Evolutionary conservation across 30 jellyfish, hydroid and myxozoan species (phyloP), one percentile per base, ranked within the genome.

Genomic region (Clytia hemisphaerica): DNA sequence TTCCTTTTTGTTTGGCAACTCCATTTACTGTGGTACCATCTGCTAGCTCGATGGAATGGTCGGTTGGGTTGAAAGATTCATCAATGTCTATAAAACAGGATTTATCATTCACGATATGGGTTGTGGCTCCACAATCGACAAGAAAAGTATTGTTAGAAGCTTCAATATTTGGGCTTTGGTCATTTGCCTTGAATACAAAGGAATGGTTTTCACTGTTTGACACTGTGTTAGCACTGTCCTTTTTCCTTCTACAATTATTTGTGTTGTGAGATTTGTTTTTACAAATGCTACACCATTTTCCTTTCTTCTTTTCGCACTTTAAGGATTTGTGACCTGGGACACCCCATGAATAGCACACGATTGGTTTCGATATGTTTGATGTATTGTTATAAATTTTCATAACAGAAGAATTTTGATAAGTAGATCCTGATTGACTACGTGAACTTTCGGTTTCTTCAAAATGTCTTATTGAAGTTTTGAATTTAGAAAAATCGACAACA

Each of bases 121-220:
- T n/a, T n/a, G n/a, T n/a, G n/a, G n/a, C 82, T 22, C 87, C 81
- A 57, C 82, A 58, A 37, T 74, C 87, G 45, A 74, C 87, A 3
- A 74, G 71, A 1, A 58, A 40, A 6, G 69, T 58, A 12, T 74
- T 46, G 15, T 27, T 28, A 24, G 38, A 44, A 69, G 29, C 61
- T 21, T 50, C 65, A 21, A 50, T 7, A 28, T 50, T 7, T 28
- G 22, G 10, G 10, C 22, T 21, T 7, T 50, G 15, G 27, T 50
- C 65, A 34, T 35, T 46, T 76, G 49, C 37, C 15, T 69, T 69
- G 42, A 45, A 69, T 27, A 69, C 24, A 31, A 29, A 69, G 49
- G 28, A 45, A 40, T 69, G 72, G 21, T 46, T 57, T 6, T 32
- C 36, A 67, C 46, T 46, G 19, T 33, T 40, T 28, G 65, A 50